Conservation (phyloP, 2,888 invertebrate genomes). For the Ormyrus thymus region DNA sequence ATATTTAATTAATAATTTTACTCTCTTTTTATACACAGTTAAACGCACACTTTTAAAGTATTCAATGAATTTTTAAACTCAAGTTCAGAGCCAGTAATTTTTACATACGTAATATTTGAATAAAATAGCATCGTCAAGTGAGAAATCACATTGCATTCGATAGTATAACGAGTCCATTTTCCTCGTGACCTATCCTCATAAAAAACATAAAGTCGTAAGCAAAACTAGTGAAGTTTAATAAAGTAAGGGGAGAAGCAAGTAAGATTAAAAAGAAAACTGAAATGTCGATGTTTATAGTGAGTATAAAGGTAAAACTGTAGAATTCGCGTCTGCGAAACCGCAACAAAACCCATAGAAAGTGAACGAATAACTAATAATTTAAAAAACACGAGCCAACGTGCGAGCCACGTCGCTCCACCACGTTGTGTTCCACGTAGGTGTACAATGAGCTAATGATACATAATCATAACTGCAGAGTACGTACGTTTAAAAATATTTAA, state of each 20-base stretch:
- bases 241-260: constrained; percentile 14
- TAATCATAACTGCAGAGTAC: constrained; percentile 60
- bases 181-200: constrained; percentile 18
- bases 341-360: constrained; percentile 68
- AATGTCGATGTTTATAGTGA: constrained; percentile 50
- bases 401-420: constrained; percentile 70
- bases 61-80: background rate
- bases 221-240: constrained; percentile 24
- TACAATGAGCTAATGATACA: constrained; percentile 66
- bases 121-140: background rate
- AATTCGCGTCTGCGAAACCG: constrained; percentile 27
- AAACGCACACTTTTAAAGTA: background rate
- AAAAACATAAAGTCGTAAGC: constrained; percentile 28
- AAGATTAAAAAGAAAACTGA: constrained; percentile 45
- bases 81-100: constrained; percentile 5
- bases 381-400: constrained; percentile 66
- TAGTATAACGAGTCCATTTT: constrained; percentile 26
- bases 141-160: constrained; percentile 39
- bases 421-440: constrained; percentile 71
- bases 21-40: background rate
- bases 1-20: constrained; percentile 9
- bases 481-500: constrained; percentile 56
- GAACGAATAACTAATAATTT: constrained; percentile 55
- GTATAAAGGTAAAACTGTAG: constrained; percentile 37
- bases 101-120: background rate